These are phyloP conservation scores for Oryzias javanicus DNA, from an alignment of 2,113 vertebrate genomes.

Conservation along the genomic window DNA sequence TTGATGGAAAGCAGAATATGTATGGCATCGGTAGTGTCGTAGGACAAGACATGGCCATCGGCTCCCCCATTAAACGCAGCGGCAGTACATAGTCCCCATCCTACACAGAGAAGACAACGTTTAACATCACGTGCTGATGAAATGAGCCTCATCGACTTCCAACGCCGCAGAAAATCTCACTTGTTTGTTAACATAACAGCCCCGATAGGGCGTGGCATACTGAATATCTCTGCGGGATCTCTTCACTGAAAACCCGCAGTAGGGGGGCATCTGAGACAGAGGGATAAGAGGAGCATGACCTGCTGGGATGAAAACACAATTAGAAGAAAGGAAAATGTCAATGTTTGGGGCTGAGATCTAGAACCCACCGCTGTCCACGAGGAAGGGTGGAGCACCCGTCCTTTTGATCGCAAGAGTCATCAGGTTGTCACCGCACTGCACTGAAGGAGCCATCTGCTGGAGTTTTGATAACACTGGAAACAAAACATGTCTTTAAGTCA, in stretches of 20 bases:
- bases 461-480: conserved; percentile 13
- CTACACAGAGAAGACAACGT: conserved; percentile 11
- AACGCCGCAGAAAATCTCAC: neutral
- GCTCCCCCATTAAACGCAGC: conserved; percentile 31
- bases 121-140: too few species aligned
- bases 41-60: conserved; percentile 40
- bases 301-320: conserved; percentile 5
- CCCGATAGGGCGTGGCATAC: conserved; percentile 43
- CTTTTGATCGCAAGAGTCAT: conserved; percentile 36
- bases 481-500: too few species aligned
- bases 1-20: conserved; percentile 28
- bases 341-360: too few species aligned
- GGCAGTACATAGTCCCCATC: conserved; percentile 37
- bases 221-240: conserved; percentile 43
- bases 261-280: conserved; percentile 43
- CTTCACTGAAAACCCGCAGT: conserved; percentile 53
- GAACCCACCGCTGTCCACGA: conserved; percentile 48
- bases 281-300: conserved; percentile 30
- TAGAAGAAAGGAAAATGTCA: neutral
- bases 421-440: conserved; percentile 15
- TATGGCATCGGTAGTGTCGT: neutral
- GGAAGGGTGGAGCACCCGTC: conserved; percentile 17
- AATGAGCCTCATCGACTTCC: too few species aligned
- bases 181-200: conserved; percentile 51
- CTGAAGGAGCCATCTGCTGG: conserved; percentile 27